These are phyloP conservation scores for Tribolium freemani DNA, from an alignment of 2,888 invertebrate genomes.

Conservation along the genomic window DNA sequence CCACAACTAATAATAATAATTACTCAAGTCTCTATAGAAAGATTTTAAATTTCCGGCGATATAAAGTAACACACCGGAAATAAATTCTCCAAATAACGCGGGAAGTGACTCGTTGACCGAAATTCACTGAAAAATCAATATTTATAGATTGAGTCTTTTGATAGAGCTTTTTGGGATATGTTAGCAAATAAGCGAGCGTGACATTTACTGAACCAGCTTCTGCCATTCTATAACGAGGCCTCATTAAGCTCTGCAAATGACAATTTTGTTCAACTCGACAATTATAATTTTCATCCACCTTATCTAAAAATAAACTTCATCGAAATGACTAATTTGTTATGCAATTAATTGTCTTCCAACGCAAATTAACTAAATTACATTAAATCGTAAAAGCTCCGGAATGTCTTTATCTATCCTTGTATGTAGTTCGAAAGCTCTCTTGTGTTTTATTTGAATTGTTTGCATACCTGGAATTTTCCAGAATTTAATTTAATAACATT, in stretches of 20 bases:
- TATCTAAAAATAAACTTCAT: slow-evolving; percentile 17
- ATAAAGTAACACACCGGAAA: slow-evolving; percentile 6
- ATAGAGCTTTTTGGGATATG: slow-evolving; percentile 46
- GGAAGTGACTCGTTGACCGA: slow-evolving; percentile 29
- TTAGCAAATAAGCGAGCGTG: slow-evolving; percentile 10
- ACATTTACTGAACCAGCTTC: slow-evolving; percentile 17
- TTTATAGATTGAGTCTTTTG: slow-evolving; percentile 12
- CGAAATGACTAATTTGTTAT: not conserved
- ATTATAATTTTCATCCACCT: slow-evolving; percentile 2
- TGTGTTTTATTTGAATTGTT: slow-evolving; percentile 26
- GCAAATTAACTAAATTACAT: slow-evolving; percentile 28
- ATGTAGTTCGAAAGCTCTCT: slow-evolving; percentile 1
- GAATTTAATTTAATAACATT: slow-evolving; percentile 37
- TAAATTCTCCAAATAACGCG: slow-evolving; percentile 16
- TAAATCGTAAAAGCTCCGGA: slow-evolving; percentile 19
- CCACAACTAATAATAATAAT: not conserved
- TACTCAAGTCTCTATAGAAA: not conserved
- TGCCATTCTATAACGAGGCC: slow-evolving; percentile 34
- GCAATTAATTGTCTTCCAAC: slow-evolving; percentile 1
- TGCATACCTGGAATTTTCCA: slow-evolving; percentile 16
- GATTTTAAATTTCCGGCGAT: slow-evolving; percentile 6
- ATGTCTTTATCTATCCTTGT: slow-evolving; percentile 19
- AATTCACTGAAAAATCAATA: slow-evolving; percentile 33
- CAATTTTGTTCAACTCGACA: slow-evolving; percentile 28
- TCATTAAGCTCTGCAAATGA: slow-evolving; percentile 41